Percentiles rank a stretch among this genome's conserved stretches.
Evolutionary conservation across 2,797 vertebrate species (phyloP).

Genomic region (Steatocranus sp.): DNA sequence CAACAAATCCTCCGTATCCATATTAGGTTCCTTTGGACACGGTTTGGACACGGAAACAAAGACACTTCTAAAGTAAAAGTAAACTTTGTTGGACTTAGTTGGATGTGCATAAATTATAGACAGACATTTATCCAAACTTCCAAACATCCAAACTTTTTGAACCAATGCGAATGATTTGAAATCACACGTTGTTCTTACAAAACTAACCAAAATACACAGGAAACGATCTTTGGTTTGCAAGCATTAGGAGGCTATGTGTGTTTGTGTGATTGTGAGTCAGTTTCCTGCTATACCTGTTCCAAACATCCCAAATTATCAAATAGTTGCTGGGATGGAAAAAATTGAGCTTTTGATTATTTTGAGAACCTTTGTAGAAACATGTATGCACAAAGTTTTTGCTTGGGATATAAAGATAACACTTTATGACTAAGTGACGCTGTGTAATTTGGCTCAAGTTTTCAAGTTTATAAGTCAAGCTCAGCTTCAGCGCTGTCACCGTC

Average conservation of each 20-base stretch:
- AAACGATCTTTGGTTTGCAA: neutral
- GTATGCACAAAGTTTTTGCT: neutral
- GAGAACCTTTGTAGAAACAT: neutral
- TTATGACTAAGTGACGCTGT: neutral
- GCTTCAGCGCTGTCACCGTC: neutral
- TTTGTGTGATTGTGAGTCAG: neutral
- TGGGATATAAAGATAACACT: neutral
- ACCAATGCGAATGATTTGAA: neutral
- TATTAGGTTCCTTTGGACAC: neutral
- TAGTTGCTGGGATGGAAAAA: neutral
- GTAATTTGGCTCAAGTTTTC: neutral
- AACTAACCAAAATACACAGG: neutral
- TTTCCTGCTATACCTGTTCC: neutral
- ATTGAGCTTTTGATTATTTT: neutral
- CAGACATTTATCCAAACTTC: neutral
- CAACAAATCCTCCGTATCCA: neutral
- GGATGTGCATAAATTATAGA: neutral
- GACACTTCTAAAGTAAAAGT: neutral
- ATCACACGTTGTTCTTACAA: neutral
- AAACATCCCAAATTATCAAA: neutral
- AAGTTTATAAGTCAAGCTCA: neutral
- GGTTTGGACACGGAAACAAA: neutral
- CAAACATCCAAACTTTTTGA: neutral
- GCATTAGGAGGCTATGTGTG: neutral
- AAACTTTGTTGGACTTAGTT: neutral